Base-by-base conservation (phyloP, 2,888 invertebrate species). In the Tinea trinotella region DNA sequence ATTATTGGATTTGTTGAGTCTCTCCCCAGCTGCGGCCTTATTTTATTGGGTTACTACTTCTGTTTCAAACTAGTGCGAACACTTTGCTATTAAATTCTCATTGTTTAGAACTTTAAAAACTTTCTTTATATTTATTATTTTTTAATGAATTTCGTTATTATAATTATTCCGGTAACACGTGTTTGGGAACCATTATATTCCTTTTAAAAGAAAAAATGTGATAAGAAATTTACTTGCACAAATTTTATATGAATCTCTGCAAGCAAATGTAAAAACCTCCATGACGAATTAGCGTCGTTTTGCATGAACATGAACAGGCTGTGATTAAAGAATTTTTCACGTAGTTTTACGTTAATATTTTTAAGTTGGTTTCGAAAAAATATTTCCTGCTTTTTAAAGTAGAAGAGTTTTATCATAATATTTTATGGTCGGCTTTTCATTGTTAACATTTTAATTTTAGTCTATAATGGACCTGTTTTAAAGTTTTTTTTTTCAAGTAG, bases 1-100 rank as follows among this genome's bases (percentile, higher is more conserved):
- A 73, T 73, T 74, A 72, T 71, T 66, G 68, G 71, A 64, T 67
- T 63, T 62, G 64, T 62, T 64, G 64, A 67, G 64, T 63, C 64
- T 50, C 22, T 55, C 50, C 60, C 64, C 60, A 62, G 65, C 59
- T 60, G 62, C 62, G 70, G 64, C 64, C 67, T 60, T 64, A 58
- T 64, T 63, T 68, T 70, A 70, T 71, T 68, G 67, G 65, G 63
- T 66, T 61, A 63, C 63, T 59, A 24, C 50, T 50, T 15, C 50
- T 50, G 50, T 50, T 24, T 24, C 24, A n/a, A 50, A 24, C 24
- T 24, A 24, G 13, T 50, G 17, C 19, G 18, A 17, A 46, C 46
- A 19, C 46, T 44, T 35, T 12, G 40, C 7, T 40, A 40, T 40
- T 40, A 40, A 40, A 40, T 40, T 13, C 13, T 40, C 15, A 40